Percentiles rank a stretch among this genome's conserved stretches.
Evolutionary conservation across 30 jellyfish, hydroid and myxozoan genomes (phyloP).

Genomic region (Cassiopea xamachana): DNA sequence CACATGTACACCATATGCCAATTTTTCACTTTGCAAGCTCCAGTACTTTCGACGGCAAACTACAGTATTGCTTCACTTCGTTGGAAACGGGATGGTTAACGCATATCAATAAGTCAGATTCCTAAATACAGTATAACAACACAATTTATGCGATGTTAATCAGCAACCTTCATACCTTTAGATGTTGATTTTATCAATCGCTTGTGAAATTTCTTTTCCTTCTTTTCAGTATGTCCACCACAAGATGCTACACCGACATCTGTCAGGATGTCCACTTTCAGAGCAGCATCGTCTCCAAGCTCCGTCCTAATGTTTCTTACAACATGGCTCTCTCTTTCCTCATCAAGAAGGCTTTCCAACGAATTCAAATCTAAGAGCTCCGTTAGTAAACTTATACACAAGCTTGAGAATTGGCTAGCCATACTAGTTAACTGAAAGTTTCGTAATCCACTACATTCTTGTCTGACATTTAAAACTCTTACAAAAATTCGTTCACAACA

Average conservation of each 20-base stretch:
- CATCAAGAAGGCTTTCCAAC: conserved; percentile 69
- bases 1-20: too few relatives aligned
- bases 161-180: conserved; percentile 32
- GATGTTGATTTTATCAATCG: conserved; percentile 45
- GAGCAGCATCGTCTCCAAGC: conserved; percentile 29
- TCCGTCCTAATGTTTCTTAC: conserved; percentile 73
- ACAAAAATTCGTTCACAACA: conserved; percentile 47
- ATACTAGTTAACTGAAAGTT: not conserved
- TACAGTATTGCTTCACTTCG: too few relatives aligned
- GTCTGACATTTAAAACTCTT: conserved; percentile 14
- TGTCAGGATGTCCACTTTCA: conserved; percentile 10
- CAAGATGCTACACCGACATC: conserved; percentile 19
- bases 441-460: not conserved
- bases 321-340: conserved; percentile 71
- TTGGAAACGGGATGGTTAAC: too few relatives aligned
- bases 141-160: too few relatives aligned
- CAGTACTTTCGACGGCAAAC: too few relatives aligned
- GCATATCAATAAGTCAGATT: too few relatives aligned
- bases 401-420: conserved; percentile 72
- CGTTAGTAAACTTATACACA: conserved; percentile 81
- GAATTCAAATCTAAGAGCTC: conserved; percentile 81
- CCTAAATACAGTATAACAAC: too few relatives aligned
- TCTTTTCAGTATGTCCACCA: conserved; percentile 34
- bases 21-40: too few relatives aligned
- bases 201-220: conserved; percentile 56